These are phyloP conservation scores for Arbacia lixula DNA, from an alignment of 53 echinoderm and acorn worm species.

Conservation along the genomic window DNA sequence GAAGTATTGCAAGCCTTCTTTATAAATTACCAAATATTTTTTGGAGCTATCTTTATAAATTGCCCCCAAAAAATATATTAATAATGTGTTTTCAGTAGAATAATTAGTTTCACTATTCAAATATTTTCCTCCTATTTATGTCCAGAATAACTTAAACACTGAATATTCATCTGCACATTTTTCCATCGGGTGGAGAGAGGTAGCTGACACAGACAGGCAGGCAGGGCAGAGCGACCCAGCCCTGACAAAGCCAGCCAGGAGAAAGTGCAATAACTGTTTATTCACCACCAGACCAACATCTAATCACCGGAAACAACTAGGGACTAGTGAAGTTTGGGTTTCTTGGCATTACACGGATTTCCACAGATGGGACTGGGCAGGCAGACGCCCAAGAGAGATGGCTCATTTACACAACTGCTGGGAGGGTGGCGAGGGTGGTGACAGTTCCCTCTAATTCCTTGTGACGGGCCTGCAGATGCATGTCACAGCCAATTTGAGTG, in stretches of 20 bases:
- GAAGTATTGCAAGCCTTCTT: no score
- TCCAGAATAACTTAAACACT: no score
- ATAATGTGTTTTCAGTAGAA: no score
- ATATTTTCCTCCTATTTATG: no score
- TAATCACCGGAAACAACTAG: conserved; percentile 46
- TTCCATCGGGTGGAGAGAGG: no score
- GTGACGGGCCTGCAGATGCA: conserved; percentile 14
- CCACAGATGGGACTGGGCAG: conserved; percentile 26
- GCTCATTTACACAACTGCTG: conserved; percentile 33
- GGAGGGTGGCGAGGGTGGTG: conserved; percentile 16
- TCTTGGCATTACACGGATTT: conserved; percentile 35
- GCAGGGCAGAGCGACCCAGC: neutral
- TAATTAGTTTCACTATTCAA: no score
- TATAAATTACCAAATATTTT: no score
- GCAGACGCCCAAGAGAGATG: neutral
- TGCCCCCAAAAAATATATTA: no score
- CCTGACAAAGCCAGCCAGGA: neutral
- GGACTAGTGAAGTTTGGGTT: conserved; percentile 44
- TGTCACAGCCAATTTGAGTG: conserved; percentile 14
- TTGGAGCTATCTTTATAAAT: no score
- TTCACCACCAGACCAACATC: conserved; percentile 1
- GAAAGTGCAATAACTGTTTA: neutral
- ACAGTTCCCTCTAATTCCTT: conserved; percentile 22
- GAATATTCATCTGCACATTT: no score
- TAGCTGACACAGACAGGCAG: neutral